Evolutionary conservation across 2,888 invertebrate species (phyloP).

Genomic region (Idaea biselata): DNA sequence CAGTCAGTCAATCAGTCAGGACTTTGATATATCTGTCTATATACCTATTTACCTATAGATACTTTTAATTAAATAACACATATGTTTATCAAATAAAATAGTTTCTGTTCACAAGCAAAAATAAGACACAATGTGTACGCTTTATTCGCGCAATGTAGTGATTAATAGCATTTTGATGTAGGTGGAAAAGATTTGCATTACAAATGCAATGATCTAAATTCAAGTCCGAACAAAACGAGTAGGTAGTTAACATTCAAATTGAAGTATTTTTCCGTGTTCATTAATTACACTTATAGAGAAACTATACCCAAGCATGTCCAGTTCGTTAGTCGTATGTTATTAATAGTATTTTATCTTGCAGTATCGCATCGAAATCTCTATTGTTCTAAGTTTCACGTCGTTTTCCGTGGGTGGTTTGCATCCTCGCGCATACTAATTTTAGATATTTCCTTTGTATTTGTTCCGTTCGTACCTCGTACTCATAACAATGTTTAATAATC

Average conservation of each 20-base stretch:
- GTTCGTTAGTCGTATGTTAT: slow-evolving; percentile 21
- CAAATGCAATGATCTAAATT: not conserved
- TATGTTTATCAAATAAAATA: not conserved
- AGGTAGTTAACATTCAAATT: not conserved
- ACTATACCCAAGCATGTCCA: slow-evolving; percentile 14
- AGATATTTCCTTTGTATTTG: slow-evolving; percentile 44
- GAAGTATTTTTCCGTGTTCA: not conserved
- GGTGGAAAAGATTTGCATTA: not conserved
- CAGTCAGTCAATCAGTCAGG: no score
- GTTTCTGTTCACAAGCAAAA: not conserved
- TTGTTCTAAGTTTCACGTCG: slow-evolving; percentile 42
- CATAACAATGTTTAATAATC: no score
- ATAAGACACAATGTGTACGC: not conserved
- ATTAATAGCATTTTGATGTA: not conserved
- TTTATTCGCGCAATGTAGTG: not conserved
- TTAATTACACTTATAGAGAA: slow-evolving; percentile 1
- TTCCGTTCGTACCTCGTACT: slow-evolving; percentile 6
- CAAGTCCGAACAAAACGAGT: not conserved
- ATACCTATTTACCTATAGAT: no score
- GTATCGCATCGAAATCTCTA: slow-evolving; percentile 30
- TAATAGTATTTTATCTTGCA: slow-evolving; percentile 15
- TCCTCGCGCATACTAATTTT: slow-evolving; percentile 33
- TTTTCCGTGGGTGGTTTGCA: slow-evolving; percentile 36
- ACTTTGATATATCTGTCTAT: no score
- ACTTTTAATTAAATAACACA: no score